phyloP scores from a whole-genome alignment of 1,140 invertebrate species.

The Psilanteris sp. region DNA sequence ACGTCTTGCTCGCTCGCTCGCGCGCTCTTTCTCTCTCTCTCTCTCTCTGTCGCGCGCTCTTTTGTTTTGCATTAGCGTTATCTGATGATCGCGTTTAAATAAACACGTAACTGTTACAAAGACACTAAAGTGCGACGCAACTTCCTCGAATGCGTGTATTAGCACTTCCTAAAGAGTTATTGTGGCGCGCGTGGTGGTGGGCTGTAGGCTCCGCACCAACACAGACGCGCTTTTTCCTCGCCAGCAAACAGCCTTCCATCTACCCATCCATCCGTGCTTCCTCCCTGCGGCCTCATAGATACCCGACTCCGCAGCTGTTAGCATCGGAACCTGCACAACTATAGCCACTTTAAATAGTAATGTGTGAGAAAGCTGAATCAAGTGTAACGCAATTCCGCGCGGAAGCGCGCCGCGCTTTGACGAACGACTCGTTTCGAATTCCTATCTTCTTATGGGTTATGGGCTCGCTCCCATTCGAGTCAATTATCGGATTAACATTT shows the following conservation, averaged over 20 bases:
- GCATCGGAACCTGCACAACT: slow-evolving; percentile 43
- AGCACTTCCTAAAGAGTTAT: slow-evolving; percentile 22
- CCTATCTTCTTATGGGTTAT: slow-evolving; percentile 12
- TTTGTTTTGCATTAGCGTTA: slow-evolving; percentile 25
- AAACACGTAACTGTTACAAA: slow-evolving; percentile 35
- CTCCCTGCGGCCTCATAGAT: slow-evolving; percentile 33
- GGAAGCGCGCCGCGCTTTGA: slow-evolving; percentile 17
- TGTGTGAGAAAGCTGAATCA: slow-evolving; percentile 56
- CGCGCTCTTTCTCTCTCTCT: too few relatives aligned
- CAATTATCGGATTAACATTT: slow-evolving; percentile 30
- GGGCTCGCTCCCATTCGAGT: slow-evolving; percentile 22
- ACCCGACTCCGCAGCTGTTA: slow-evolving; percentile 37
- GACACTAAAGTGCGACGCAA: slow-evolving; percentile 5
- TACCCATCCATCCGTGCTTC: slow-evolving; percentile 50
- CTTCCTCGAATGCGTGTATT: slow-evolving; percentile 19
- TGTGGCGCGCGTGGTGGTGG: not conserved
- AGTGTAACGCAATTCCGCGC: slow-evolving; percentile 43
- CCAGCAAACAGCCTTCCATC: slow-evolving; percentile 16
- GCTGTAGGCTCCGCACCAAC: not conserved
- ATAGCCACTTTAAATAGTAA: slow-evolving; percentile 38
- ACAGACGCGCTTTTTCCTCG: slow-evolving; percentile 18
- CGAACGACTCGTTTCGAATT: slow-evolving; percentile 10
- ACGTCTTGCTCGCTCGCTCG: too few relatives aligned
- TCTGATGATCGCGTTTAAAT: slow-evolving; percentile 37
- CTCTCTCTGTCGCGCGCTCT: too few relatives aligned